Base-by-base conservation (phyloP, 2,113 vertebrate species). In the Platichthys flesus region DNA sequence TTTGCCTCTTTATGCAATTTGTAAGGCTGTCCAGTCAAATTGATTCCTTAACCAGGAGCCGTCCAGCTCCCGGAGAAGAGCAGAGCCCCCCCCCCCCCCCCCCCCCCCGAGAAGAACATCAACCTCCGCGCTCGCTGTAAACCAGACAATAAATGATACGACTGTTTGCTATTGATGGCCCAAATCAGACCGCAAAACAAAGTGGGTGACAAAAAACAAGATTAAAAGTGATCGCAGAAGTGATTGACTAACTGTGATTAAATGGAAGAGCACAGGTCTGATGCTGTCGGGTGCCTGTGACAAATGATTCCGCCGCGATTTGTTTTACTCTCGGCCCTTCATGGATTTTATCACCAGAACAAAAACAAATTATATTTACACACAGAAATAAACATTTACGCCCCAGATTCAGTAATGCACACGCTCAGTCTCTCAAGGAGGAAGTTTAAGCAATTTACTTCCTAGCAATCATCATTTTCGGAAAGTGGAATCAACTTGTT, bases 21-120 rank as follows among this genome's bases (percentile, higher is more conserved):
- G 93, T 92, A 93, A 91, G 89, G 89, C 92, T 92, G 92, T 93
- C 93, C 91, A 89, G 90, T 93, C 92, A 92, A 94, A 95, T 93
- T 93, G 94, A 93, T 95, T 92, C 92, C 92, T 93, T 93, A 93
- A 93, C 91, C 92, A 91, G 86, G 82, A 85, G 87, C 83, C 55
- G 76, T 87, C 90, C 88, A 84, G 76, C 86, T 88, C 85, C 60
- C 72, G 85, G 72, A 79, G 58, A 52, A 7, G 28, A 31, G 2
- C 10, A 15, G 9, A 28, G 35, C 59, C 78, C 85, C 81, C 55
- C 58, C 51, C 61, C 67, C 58, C 51, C 61, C 67, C n/a, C 59
- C 78, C 85, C 81, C 55, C 58, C 51, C 61, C 67, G 72, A 79
- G 58, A 52, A 7, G 28, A 31, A 18, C 26, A 3, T 20, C 58